These are phyloP conservation scores for Clitarchus hookeri DNA, from an alignment of 2,888 invertebrate species.

Conservation along the genomic window DNA sequence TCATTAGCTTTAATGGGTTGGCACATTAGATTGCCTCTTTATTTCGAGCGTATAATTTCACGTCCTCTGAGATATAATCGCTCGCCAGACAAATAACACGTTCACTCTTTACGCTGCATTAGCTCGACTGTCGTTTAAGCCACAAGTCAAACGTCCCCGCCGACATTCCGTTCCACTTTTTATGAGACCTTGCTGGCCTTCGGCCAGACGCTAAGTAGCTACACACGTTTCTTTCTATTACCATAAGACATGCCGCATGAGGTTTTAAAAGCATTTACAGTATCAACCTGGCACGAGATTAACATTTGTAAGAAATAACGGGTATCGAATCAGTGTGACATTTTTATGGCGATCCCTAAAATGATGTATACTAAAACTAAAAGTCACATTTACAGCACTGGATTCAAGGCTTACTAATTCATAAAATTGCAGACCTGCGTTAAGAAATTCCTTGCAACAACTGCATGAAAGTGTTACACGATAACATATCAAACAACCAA, in stretches of 20 bases:
- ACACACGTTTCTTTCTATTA: neutral
- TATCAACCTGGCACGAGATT: neutral
- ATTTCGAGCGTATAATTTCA: neutral
- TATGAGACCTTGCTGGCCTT: neutral
- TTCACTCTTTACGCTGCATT: neutral
- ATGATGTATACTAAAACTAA: too few relatives aligned
- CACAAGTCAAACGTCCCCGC: neutral
- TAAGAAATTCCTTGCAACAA: too few relatives aligned
- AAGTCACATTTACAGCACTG: too few relatives aligned
- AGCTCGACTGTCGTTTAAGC: neutral
- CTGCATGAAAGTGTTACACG: too few relatives aligned
- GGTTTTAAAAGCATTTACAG: neutral
- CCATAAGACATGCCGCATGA: neutral
- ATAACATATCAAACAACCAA: too few relatives aligned
- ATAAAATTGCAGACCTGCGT: too few relatives aligned
- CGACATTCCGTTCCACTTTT: neutral
- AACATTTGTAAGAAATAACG: neutral
- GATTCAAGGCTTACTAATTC: too few relatives aligned
- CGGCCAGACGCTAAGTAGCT: neutral
- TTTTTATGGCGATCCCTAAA: too few relatives aligned
- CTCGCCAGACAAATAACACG: neutral
- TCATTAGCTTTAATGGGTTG: neutral
- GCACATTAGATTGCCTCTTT: constrained; percentile 1
- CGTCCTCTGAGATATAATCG: neutral
- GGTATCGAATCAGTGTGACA: too few relatives aligned